A percentile compares a stretch with the other conserved stretches of the same genome.
Evolutionary conservation across 2,113 vertebrate genomes (phyloP).

Genomic region (Irena cyanogastra): DNA sequence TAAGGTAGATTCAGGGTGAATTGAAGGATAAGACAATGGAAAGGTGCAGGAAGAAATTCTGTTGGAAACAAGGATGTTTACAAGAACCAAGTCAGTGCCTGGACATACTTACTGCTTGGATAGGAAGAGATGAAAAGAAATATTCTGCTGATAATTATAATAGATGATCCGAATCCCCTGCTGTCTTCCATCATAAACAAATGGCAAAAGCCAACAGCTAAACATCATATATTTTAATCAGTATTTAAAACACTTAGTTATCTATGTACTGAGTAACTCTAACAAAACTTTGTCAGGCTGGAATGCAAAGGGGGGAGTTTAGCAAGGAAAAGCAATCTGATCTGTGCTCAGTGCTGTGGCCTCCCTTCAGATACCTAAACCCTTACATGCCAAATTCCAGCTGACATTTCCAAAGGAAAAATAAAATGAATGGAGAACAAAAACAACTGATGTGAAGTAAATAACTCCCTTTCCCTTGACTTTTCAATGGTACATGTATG

Average conservation of each 20-base stretch:
- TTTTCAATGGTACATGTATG: neutral
- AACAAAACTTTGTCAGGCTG: constrained; percentile 38
- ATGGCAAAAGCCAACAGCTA: constrained; percentile 17
- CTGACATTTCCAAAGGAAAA: neutral
- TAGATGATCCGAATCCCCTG: neutral
- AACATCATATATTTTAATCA: constrained; percentile 54
- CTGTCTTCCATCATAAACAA: constrained; percentile 45
- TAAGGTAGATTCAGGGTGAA: constrained; percentile 55
- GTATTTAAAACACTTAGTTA: constrained; percentile 35
- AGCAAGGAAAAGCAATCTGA: constrained; percentile 11
- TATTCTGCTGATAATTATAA: constrained; percentile 20
- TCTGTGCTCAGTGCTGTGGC: neutral
- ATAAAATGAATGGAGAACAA: neutral
- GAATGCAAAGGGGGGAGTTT: neutral
- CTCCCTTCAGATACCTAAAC: constrained; percentile 8
- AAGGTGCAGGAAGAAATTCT: constrained; percentile 17
- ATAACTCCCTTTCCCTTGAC: neutral
- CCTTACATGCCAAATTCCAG: neutral
- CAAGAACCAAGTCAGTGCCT: neutral
- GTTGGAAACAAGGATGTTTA: constrained; percentile 6
- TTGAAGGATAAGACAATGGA: constrained; percentile 49
- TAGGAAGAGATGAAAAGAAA: constrained; percentile 19
- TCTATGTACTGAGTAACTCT: constrained; percentile 14
- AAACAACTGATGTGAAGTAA: neutral
- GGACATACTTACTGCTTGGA: neutral